A percentile compares a stretch with the other conserved stretches of the same genome.
Evolutionary conservation across 2,888 invertebrate species (phyloP).

Genomic region (Geophilus truncorum): DNA sequence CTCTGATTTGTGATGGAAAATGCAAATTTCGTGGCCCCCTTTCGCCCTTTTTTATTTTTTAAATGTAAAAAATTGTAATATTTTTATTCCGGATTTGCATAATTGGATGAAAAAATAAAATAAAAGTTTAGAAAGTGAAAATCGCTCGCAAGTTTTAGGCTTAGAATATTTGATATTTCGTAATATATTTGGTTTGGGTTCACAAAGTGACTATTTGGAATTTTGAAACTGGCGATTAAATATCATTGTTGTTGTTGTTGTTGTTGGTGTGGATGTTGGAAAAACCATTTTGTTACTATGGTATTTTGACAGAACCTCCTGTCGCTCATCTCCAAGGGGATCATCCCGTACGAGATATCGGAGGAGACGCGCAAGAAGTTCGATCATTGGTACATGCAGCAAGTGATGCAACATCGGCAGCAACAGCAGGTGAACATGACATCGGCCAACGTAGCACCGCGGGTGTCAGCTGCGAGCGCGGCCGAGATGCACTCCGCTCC

Average conservation of each 20-base stretch:
- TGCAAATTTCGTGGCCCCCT: neutral
- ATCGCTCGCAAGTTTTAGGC: no score
- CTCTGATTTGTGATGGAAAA: slow-evolving; percentile 27
- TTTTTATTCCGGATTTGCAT: neutral
- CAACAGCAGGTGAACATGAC: slow-evolving; percentile 43
- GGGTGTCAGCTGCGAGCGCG: slow-evolving; percentile 14
- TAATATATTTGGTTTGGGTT: no score
- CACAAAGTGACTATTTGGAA: neutral
- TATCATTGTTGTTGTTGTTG: neutral
- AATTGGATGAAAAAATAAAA: neutral
- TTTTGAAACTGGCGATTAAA: neutral
- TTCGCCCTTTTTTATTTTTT: neutral
- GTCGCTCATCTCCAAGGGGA: slow-evolving; percentile 77
- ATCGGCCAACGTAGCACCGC: slow-evolving; percentile 37
- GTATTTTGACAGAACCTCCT: slow-evolving; percentile 50
- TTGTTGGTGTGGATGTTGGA: neutral
- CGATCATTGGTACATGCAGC: slow-evolving; percentile 83
- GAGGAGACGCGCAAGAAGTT: slow-evolving; percentile 83
- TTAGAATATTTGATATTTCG: no score
- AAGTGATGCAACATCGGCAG: slow-evolving; percentile 56
- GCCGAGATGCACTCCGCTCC: slow-evolving; percentile 29
- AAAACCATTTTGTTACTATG: slow-evolving; percentile 23
- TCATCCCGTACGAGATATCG: slow-evolving; percentile 57
- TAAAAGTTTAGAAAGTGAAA: no score
- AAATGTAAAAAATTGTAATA: neutral